These are phyloP conservation scores for Ennomos erosarius DNA, from an alignment of 2,888 invertebrate genomes.

Conservation along the genomic window DNA sequence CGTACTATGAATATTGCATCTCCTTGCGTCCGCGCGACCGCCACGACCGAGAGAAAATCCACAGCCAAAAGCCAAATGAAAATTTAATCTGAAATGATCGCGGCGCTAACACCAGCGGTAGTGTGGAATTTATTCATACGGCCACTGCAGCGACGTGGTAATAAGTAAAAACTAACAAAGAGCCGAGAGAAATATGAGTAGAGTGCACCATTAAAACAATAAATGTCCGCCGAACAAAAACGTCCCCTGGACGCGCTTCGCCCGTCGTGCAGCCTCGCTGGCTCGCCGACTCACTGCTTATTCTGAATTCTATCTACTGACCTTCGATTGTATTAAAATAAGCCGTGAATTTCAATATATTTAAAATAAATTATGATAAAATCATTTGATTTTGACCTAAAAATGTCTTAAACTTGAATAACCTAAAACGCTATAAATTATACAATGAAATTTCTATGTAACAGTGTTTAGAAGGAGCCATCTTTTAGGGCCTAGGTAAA, in stretches of 20 bases:
- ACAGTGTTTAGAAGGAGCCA: no score
- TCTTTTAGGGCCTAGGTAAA: no score
- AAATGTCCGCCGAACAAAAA: slow-evolving; percentile 62
- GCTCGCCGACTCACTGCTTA: slow-evolving; percentile 2
- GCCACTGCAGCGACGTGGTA: slow-evolving; percentile 59
- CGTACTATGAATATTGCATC: slow-evolving; percentile 67
- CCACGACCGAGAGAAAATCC: slow-evolving; percentile 41
- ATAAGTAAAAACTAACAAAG: slow-evolving; percentile 75
- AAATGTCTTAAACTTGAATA: no score
- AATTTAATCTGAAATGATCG: slow-evolving; percentile 70
- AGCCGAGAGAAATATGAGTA: slow-evolving; percentile 65
- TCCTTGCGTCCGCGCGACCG: slow-evolving; percentile 42
- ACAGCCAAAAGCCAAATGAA: slow-evolving; percentile 64
- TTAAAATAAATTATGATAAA: no score
- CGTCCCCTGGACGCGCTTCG: slow-evolving; percentile 31
- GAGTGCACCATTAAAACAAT: slow-evolving; percentile 68
- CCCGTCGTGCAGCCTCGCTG: slow-evolving; percentile 4
- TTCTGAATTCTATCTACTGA: slow-evolving; percentile 20
- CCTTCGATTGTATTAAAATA: not conserved
- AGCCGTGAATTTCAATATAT: no score
- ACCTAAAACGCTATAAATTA: no score
- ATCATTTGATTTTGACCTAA: no score
- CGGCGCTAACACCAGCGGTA: slow-evolving; percentile 47
- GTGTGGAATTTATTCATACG: slow-evolving; percentile 67
- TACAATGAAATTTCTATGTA: no score